These are phyloP conservation scores for Stenichneumon culpator DNA, from an alignment of 2,888 invertebrate genomes.

Conservation along the genomic window DNA sequence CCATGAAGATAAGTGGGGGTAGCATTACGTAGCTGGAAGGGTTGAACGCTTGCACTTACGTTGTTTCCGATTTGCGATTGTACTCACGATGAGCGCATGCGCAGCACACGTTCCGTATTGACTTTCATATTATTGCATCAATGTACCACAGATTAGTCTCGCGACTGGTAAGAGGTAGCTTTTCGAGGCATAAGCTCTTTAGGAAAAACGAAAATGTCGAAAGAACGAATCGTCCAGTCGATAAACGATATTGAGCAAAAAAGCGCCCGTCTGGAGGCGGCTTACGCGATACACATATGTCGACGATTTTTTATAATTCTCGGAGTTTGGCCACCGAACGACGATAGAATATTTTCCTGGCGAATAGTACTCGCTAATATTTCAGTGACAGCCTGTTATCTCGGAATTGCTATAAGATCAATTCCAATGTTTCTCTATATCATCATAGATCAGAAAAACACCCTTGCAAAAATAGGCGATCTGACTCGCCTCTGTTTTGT, in stretches of 20 bases:
- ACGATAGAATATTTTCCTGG: background rate
- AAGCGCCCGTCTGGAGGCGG: conserved; percentile 42
- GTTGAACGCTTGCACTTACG: background rate
- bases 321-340: conserved; percentile 56
- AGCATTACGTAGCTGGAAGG: background rate
- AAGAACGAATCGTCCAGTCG: background rate
- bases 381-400: conserved; percentile 58
- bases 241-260: background rate
- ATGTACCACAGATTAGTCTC: background rate
- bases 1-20: background rate
- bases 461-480: conserved; percentile 51
- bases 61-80: background rate
- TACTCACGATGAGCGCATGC: background rate
- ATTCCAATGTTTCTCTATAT: conserved; percentile 36
- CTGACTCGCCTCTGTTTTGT: conserved; percentile 73
- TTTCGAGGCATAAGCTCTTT: background rate
- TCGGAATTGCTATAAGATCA: conserved; percentile 31
- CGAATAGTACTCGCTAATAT: conserved; percentile 18
- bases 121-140: background rate
- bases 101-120: background rate
- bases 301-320: conserved; percentile 65
- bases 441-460: conserved; percentile 2
- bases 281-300: conserved; percentile 60
- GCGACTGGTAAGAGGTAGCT: background rate
- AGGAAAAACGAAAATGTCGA: background rate